Evolutionary conservation across 53 echinoderm and acorn worm species (phyloP).

Genomic region (Holothuria scabra): DNA sequence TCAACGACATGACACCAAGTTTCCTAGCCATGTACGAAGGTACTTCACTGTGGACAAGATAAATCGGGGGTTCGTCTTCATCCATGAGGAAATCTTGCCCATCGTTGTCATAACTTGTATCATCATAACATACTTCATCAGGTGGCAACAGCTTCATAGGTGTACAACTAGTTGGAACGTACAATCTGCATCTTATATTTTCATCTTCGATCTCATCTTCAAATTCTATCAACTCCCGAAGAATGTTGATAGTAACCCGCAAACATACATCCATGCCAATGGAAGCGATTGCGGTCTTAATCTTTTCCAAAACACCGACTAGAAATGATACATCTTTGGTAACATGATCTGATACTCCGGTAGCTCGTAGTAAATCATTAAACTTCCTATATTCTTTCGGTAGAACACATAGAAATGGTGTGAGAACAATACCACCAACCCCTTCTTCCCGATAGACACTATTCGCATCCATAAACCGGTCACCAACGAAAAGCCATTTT

Average conservation of each 20-base stretch:
- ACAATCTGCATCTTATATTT: background rate
- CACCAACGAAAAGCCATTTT: constrained; percentile 46
- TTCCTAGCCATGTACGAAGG: constrained; percentile 20
- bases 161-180: constrained; percentile 40
- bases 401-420: constrained; percentile 27
- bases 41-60: constrained; percentile 34
- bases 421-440: constrained; percentile 10
- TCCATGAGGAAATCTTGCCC: background rate
- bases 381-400: constrained; percentile 37
- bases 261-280: background rate
- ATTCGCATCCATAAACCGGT: constrained; percentile 1
- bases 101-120: background rate
- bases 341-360: constrained; percentile 19
- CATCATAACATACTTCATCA: constrained; percentile 35
- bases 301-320: background rate
- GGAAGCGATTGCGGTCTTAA: background rate
- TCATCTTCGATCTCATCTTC: background rate
- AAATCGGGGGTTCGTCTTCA: constrained; percentile 46
- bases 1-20: constrained; percentile 45
- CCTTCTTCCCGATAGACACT: constrained; percentile 19
- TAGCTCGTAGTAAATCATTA: constrained; percentile 25
- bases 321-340: constrained; percentile 1
- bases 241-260: constrained; percentile 8
- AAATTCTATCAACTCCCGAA: constrained; percentile 1
- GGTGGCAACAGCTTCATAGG: constrained; percentile 5